A percentile compares a stretch with the other conserved stretches of the same genome.
Evolutionary conservation across 2,888 invertebrate species (phyloP).

Genomic region (Tachina lurida): DNA sequence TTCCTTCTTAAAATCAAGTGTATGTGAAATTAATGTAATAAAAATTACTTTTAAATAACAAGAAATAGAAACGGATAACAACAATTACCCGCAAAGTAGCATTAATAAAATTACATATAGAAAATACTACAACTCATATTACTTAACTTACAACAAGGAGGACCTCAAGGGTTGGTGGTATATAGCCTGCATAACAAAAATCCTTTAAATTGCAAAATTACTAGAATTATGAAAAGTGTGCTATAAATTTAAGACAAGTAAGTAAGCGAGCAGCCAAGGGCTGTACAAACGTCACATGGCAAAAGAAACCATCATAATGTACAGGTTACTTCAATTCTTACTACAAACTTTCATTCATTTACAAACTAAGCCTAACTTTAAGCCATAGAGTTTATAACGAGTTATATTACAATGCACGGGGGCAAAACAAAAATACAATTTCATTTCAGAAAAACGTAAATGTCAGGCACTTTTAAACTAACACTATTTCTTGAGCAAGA

Average conservation of each 20-base stretch:
- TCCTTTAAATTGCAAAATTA: conserved; percentile 59
- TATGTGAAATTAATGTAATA: conserved; percentile 57
- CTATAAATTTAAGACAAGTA: conserved; percentile 8
- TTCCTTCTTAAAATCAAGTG: conserved; percentile 39
- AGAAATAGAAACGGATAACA: conserved; percentile 70
- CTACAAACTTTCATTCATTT: conserved; percentile 8
- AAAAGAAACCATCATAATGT: conserved; percentile 57
- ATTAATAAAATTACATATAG: conserved; percentile 57
- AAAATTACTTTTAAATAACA: conserved; percentile 60
- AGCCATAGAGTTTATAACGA: conserved; percentile 58
- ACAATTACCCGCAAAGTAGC: conserved; percentile 69
- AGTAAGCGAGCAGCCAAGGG: conserved; percentile 8
- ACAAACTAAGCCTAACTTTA: conserved; percentile 55
- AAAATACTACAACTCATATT: conserved; percentile 51
- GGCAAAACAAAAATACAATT: conserved; percentile 38
- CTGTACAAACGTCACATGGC: conserved; percentile 45
- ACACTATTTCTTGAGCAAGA: conserved; percentile 64
- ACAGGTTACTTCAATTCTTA: conserved; percentile 33
- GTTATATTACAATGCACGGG: conserved; percentile 18
- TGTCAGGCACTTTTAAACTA: conserved; percentile 68
- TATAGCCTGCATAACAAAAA: conserved; percentile 57
- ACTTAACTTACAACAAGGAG: conserved; percentile 14
- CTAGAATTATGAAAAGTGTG: conserved; percentile 47
- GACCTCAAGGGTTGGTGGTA: conserved; percentile 42
- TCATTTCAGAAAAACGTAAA: conserved; percentile 67